Evolutionary conservation across 2,888 invertebrate genomes (phyloP), one percentile per base, ranked within the genome.

Genomic region (Macaria notata): DNA sequence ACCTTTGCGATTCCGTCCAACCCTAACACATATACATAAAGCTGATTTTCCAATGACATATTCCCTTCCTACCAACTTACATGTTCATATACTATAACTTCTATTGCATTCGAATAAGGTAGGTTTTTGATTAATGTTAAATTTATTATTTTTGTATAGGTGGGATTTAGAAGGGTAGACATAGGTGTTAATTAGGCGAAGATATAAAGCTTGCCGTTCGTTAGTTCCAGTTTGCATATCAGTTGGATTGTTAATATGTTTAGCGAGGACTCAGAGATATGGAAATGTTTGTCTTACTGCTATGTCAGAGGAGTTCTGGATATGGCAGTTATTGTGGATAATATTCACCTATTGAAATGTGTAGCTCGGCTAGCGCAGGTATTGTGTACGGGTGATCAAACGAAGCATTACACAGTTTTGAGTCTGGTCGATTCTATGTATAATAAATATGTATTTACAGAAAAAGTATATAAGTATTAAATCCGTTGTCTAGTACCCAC

Each of bases 161-260:
- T n/a, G 47, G 59, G 59, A 41, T 68, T 59, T 63, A 59, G 56
- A 61, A 61, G 61, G 60, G 61, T 60, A 71, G 66, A 66, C 65
- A 67, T 71, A 71, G 74, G 75, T 75, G 77, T 76, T 75, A 72
- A 75, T 75, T 75, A 73, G 69, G 66, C 53, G 47, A 50, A 52
- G 63, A 70, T 72, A 70, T 76, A 76, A 69, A 54, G 54, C 54
- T 59, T 59, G 62, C 56, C 64, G 65, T 73, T 76, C 59, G 72
- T 75, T 75, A 75, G 76, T 72, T 70, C 53, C 57, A 65, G 64
- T 66, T 72, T 63, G 54, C 59, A 54, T 62, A 54, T 54, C 59
- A 54, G 49, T 62, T 49, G 51, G 56, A 56, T 62, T 54, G 56
- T 59, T 59, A 56, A 53, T 62, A 56, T 56, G 47, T 54, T 59